Conservation (phyloP, 2,888 invertebrate genomes). For the Dryobota labecula region DNA sequence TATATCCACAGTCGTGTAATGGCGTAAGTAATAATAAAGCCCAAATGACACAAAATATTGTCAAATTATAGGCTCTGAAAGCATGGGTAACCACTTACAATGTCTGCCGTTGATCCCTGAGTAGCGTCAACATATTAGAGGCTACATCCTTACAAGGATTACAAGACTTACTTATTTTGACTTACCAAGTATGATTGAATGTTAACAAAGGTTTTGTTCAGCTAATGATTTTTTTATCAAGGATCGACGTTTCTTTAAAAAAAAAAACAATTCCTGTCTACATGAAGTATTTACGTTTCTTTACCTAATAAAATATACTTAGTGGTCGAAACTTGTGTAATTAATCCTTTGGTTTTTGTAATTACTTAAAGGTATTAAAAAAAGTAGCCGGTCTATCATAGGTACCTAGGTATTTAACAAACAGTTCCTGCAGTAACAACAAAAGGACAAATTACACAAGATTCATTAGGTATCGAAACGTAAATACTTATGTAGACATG, state of each 20-base stretch:
- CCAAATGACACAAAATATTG: slow-evolving; percentile 91
- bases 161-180: not conserved
- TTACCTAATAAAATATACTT: not conserved
- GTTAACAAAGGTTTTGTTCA: not conserved
- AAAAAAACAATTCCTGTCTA: not conserved
- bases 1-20: slow-evolving; percentile 89
- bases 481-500: not conserved
- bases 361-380: not conserved
- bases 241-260: too few species aligned
- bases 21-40: slow-evolving; percentile 90
- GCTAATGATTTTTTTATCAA: not conserved
- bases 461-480: not conserved
- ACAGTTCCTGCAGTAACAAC: not conserved
- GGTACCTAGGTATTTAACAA: not conserved
- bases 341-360: not conserved
- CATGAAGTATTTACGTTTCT: not conserved
- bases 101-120: slow-evolving; percentile 84
- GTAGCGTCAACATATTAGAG: slow-evolving; percentile 78
- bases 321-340: too few species aligned
- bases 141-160: slow-evolving; percentile 2
- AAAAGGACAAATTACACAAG: too few species aligned
- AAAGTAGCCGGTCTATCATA: not conserved
- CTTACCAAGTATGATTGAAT: not conserved
- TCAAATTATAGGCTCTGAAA: slow-evolving; percentile 90
- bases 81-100: slow-evolving; percentile 89